Conservation (phyloP, 2,888 invertebrate species). For the Lasioglossum pauxillum region DNA sequence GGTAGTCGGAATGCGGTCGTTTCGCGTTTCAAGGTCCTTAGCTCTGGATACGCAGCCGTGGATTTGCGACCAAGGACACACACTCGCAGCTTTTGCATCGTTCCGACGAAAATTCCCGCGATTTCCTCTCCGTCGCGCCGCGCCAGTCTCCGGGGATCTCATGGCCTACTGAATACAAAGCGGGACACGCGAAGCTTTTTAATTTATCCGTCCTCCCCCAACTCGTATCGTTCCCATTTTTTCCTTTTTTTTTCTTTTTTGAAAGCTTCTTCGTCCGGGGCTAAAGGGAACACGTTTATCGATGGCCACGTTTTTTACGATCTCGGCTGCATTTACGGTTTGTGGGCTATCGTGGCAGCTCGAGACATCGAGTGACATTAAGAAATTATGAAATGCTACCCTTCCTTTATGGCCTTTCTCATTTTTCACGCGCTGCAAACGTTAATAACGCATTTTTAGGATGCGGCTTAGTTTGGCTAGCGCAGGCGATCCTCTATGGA, state of each 20-base stretch:
- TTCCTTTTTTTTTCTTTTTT: not conserved
- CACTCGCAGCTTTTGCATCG: conserved; percentile 23
- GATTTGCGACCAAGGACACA: conserved; percentile 42
- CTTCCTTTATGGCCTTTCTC: not conserved
- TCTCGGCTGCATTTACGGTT: not conserved
- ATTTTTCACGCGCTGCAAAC: not conserved
- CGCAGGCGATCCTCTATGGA: not conserved
- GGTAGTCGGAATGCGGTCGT: conserved; percentile 23
- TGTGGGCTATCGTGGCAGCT: not conserved
- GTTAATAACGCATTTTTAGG: not conserved
- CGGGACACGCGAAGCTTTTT: conserved; percentile 39
- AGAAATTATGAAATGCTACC: not conserved
- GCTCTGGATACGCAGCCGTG: conserved; percentile 22
- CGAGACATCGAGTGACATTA: not conserved
- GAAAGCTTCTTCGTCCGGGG: not conserved
- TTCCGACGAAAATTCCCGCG: conserved; percentile 22
- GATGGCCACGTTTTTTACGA: conserved; percentile 21
- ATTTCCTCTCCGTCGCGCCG: conserved; percentile 4
- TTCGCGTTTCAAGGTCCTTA: conserved; percentile 50
- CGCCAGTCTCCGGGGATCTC: conserved; percentile 12
- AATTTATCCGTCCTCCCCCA: conserved; percentile 20
- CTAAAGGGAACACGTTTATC: conserved; percentile 16
- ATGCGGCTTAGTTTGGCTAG: not conserved
- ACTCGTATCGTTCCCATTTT: not conserved
- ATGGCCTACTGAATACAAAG: conserved; percentile 28